A percentile compares a stretch with the other conserved stretches of the same genome.
Evolutionary conservation across 2,888 invertebrate species (phyloP).

Genomic region (Drosophila acutilabella): DNA sequence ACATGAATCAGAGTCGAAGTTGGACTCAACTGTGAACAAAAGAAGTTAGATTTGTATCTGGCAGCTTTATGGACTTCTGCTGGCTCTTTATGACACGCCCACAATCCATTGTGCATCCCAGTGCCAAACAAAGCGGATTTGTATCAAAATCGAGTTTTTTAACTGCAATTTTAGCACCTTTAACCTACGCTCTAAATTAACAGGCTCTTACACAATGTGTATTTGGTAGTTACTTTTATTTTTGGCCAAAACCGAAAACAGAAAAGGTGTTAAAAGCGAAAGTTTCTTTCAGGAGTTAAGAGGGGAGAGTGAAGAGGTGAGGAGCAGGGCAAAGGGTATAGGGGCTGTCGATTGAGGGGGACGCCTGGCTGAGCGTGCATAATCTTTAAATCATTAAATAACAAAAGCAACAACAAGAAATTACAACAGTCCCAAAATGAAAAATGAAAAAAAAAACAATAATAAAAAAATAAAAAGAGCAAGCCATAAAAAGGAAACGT

Average conservation of each 20-base stretch:
- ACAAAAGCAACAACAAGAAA: constrained; percentile 57
- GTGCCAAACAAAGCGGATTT: constrained; percentile 15
- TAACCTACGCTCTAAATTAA: constrained; percentile 69
- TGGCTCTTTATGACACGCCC: constrained; percentile 8
- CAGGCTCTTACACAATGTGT: constrained; percentile 70
- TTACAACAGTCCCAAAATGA: constrained; percentile 52
- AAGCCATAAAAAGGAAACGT: constrained; percentile 77
- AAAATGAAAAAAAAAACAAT: constrained; percentile 53
- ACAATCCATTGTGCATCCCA: background rate
- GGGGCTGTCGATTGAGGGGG: constrained; percentile 43
- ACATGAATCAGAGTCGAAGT: background rate
- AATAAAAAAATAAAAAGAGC: constrained; percentile 45
- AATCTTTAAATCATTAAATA: constrained; percentile 79
- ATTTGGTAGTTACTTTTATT: constrained; percentile 23
- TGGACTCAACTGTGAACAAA: background rate
- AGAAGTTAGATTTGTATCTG: background rate
- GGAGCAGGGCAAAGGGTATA: constrained; percentile 33
- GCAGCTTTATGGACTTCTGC: background rate
- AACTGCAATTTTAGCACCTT: constrained; percentile 70
- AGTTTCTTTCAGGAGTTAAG: constrained; percentile 62
- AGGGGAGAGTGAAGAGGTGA: background rate
- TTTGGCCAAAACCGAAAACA: constrained; percentile 13
- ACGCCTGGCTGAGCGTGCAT: constrained; percentile 68
- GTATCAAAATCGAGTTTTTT: constrained; percentile 57
- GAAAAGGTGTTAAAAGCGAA: constrained; percentile 77